A percentile compares a stretch with the other conserved stretches of the same genome.
Evolutionary conservation across 2,888 invertebrate species (phyloP).

Genomic region (Andrena marginata): DNA sequence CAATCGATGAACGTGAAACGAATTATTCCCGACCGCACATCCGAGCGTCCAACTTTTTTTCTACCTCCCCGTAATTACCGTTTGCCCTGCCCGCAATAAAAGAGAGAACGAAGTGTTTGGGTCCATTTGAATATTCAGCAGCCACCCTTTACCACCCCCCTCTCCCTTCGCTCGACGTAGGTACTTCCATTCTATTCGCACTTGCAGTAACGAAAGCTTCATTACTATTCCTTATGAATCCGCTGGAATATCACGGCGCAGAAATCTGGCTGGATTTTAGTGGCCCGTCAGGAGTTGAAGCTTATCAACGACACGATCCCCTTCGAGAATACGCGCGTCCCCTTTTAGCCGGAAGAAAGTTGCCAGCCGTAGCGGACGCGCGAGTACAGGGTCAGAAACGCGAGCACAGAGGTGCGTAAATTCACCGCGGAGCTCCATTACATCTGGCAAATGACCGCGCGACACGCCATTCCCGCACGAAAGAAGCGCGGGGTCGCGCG

Average conservation of each 20-base stretch:
- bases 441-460: slow-evolving; percentile 59
- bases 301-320: neutral
- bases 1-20: slow-evolving; percentile 62
- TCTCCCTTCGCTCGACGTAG: neutral
- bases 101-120: slow-evolving; percentile 5
- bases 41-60: slow-evolving; percentile 3
- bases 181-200: neutral
- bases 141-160: neutral
- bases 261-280: neutral
- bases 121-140: slow-evolving; percentile 21
- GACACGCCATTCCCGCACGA: slow-evolving; percentile 56
- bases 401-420: slow-evolving; percentile 42
- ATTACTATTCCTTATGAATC: neutral
- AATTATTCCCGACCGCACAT: slow-evolving; percentile 47
- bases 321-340: neutral
- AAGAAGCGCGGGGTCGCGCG: slow-evolving; percentile 40
- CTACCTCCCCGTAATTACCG: slow-evolving; percentile 27
- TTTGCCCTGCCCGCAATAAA: slow-evolving; percentile 13
- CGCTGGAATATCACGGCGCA: neutral
- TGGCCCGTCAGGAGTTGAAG: neutral
- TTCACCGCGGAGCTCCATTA: slow-evolving; percentile 51
- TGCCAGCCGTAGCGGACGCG: neutral
- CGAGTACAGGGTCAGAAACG: slow-evolving; percentile 42
- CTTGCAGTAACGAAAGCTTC: neutral
- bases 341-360: neutral